A percentile compares a stretch with the other conserved stretches of the same genome.
Evolutionary conservation across 2,888 invertebrate species (phyloP).

Genomic region (Atrina japonica): DNA sequence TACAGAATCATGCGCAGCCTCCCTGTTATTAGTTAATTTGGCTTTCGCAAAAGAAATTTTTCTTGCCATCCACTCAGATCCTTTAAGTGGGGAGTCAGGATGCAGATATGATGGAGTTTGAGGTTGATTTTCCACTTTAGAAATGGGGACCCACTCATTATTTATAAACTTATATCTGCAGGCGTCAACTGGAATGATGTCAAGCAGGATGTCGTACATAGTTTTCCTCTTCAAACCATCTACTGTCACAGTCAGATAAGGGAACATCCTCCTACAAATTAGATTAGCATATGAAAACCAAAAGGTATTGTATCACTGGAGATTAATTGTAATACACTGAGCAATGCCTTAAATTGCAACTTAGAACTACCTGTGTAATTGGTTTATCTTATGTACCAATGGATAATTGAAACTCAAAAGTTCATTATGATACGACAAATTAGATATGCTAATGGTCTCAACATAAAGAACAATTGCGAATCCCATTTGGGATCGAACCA

Average conservation of each 20-base stretch:
- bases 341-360: too few relatives aligned
- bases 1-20: slow-evolving; percentile 65
- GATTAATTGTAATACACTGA: too few relatives aligned
- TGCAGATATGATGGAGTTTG: slow-evolving; percentile 72
- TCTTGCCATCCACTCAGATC: slow-evolving; percentile 78
- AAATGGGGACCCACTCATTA: slow-evolving; percentile 58
- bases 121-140: slow-evolving; percentile 51
- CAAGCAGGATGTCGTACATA: slow-evolving; percentile 52
- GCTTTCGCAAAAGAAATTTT: slow-evolving; percentile 68
- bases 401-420: too few relatives aligned
- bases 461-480: too few relatives aligned
- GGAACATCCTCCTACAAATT: slow-evolving; percentile 69
- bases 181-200: slow-evolving; percentile 57
- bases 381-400: too few relatives aligned
- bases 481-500: too few relatives aligned
- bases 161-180: slow-evolving; percentile 62
- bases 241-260: slow-evolving; percentile 53
- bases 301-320: too few relatives aligned
- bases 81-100: slow-evolving; percentile 80
- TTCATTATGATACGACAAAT: too few relatives aligned
- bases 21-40: slow-evolving; percentile 81
- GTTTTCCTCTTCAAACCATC: slow-evolving; percentile 46
- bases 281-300: too few relatives aligned
- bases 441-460: too few relatives aligned
- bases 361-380: neutral